These are phyloP conservation scores for Bufotes viridis DNA, from an alignment of 2,797 vertebrate species.

Conservation along the genomic window DNA sequence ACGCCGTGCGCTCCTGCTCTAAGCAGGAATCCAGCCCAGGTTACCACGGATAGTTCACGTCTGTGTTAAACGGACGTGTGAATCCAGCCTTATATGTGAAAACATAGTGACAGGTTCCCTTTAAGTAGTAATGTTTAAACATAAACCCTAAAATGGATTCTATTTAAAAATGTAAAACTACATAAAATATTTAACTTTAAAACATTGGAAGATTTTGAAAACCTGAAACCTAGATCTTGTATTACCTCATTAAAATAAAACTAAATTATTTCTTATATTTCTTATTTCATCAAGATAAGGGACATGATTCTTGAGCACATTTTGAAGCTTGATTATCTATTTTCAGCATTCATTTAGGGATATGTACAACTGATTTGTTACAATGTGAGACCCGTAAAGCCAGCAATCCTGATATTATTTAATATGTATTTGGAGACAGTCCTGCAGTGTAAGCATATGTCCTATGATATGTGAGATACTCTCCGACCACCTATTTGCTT, in stretches of 20 bases:
- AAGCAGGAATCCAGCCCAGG: no score
- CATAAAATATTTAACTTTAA: neutral
- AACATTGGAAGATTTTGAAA: neutral
- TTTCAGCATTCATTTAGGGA: constrained; percentile 11
- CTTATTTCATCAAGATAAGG: neutral
- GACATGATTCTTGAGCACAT: neutral
- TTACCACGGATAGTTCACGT: no score
- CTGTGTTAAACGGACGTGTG: no score
- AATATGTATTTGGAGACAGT: constrained; percentile 50
- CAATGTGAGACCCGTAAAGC: constrained; percentile 5
- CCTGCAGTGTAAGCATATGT: constrained; percentile 54
- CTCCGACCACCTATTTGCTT: constrained; percentile 53
- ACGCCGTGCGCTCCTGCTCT: no score
- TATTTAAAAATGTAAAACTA: neutral
- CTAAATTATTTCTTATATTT: neutral
- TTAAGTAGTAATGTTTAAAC: no score
- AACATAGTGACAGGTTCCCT: no score
- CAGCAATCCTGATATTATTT: constrained; percentile 33
- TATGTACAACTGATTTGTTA: constrained; percentile 12
- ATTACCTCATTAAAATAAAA: neutral
- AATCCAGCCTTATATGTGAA: no score
- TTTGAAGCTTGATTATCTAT: neutral
- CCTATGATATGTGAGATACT: constrained; percentile 49
- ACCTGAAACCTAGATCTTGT: neutral
- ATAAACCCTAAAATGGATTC: neutral